phyloP scores from a whole-genome alignment of 2,888 invertebrate genomes.

The Craniophora ligustri region DNA sequence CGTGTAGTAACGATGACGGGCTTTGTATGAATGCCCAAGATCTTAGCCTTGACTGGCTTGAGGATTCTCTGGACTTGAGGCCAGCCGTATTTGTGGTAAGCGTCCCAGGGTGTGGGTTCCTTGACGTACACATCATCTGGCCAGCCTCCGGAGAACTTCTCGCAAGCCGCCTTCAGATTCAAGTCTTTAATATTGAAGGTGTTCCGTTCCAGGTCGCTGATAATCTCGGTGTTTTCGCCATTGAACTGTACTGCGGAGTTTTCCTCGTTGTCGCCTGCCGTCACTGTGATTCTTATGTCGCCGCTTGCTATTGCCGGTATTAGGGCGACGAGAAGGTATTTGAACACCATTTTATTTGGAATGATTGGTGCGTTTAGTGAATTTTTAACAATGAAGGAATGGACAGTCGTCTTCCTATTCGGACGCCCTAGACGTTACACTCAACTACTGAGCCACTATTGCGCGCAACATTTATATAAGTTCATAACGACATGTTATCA shows the following conservation, averaged over 20 bases:
- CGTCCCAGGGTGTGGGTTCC: constrained; percentile 64
- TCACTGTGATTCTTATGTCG: constrained; percentile 4
- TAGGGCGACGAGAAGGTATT: constrained; percentile 6
- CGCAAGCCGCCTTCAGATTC: constrained; percentile 46
- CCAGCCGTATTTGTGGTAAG: constrained; percentile 60
- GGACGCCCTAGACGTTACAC: too few relatives aligned
- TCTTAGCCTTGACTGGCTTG: too few relatives aligned
- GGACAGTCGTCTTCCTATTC: too few relatives aligned
- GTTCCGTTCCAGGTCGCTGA: constrained; percentile 54
- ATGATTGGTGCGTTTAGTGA: too few relatives aligned
- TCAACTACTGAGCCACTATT: too few relatives aligned
- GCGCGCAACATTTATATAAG: too few relatives aligned
- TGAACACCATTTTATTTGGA: constrained; percentile 15
- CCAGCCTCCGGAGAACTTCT: constrained; percentile 41
- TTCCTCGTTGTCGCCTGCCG: not conserved
- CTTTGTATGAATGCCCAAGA: constrained; percentile 33
- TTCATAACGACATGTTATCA: too few relatives aligned
- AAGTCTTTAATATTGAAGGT: too few relatives aligned
- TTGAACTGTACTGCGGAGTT: not conserved
- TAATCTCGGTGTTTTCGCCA: constrained; percentile 45
- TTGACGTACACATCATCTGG: constrained; percentile 58
- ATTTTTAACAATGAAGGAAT: too few relatives aligned
- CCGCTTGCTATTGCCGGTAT: constrained; percentile 8
- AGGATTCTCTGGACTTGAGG: constrained; percentile 55
- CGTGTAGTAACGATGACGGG: constrained; percentile 44